Evolutionary conservation across 1,140 invertebrate genomes (phyloP), one percentile per base, ranked within the genome.

Genomic region (Atta colombica): DNA sequence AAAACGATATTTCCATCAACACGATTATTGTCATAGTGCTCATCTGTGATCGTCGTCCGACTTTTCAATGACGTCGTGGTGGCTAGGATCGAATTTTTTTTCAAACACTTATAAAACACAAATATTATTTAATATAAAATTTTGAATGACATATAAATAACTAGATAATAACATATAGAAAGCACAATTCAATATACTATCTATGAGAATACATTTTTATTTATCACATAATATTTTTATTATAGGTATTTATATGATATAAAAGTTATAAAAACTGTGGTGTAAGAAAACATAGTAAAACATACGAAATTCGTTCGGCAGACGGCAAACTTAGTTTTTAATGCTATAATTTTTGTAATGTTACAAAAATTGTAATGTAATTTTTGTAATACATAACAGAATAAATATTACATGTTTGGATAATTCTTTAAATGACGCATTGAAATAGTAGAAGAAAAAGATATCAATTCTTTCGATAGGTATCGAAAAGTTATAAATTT

Each of bases 401-500:
- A 2, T 63, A 65, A 53, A 55, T 69, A 71, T 77, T 35, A 55
- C n/a, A 39, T 1, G 2, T 0, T 39, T 25, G 49, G 4, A 35
- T 81, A 39, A 5, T 55, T 39, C 31, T 25, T n/a, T 6, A 16
- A 16, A 7, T 45, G 28, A 21, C 1, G 14, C 31, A 49, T 31
- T 12, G 16, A 45, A 72, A 12, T 39, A 16, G 21, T 51, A 49
- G 25, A 31, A 39, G 35, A 58, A 35, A 49, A 51, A 14, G 18
- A 75, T 49, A 63, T 61, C 49, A 75, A 53, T 66, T 39, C 60
- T 53, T 16, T 21, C 25, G 21, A 78, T 49, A 8, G 31, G 45
- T 53, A 51, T 25, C 49, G 49, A 78, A 55, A 75, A 35, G 4
- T 58, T 61, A 35, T 85, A 78, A 84, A 84, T 84, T 74, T 28